Percentiles rank a stretch among this genome's conserved stretches.
phyloP scores from a whole-genome alignment of 2,797 vertebrate genomes.

The Tenualosa thibaudeaui region DNA sequence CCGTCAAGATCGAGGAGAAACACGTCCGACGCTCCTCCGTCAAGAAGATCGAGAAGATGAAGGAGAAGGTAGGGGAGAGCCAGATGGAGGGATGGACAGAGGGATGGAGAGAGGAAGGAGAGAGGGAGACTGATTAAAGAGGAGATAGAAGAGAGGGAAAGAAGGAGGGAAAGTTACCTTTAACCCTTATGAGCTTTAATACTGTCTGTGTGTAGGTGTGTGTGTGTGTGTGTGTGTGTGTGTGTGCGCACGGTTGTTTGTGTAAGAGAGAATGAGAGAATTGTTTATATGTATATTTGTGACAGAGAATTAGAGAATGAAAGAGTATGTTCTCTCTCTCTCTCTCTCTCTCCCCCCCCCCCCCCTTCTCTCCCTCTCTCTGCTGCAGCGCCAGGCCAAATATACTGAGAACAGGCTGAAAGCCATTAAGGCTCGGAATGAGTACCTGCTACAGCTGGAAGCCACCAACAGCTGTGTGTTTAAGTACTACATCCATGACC shows the following conservation, averaged over 20 bases:
- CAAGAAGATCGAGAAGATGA: conserved; percentile 99
- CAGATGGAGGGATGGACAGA: too few relatives aligned
- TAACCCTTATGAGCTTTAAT: too few relatives aligned
- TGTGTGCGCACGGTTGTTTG: too few relatives aligned
- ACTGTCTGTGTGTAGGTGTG: too few relatives aligned
- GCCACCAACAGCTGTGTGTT: conserved; percentile 96
- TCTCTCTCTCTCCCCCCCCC: conserved; percentile 11
- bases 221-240: too few relatives aligned
- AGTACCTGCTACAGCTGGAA: conserved; percentile 94
- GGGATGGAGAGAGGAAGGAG: too few relatives aligned
- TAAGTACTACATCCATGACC: conserved; percentile 99
- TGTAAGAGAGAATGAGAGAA: not conserved
- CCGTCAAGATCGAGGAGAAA: conserved; percentile 88
- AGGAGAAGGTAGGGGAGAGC: conserved; percentile 69
- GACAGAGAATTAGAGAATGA: not conserved
- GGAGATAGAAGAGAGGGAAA: not conserved
- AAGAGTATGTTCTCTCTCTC: not conserved
- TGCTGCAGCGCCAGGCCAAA: conserved; percentile 90
- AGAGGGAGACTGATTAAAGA: not conserved
- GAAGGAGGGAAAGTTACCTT: not conserved
- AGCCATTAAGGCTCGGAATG: conserved; percentile 95
- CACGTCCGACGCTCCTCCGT: conserved; percentile 93
- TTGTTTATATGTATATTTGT: too few relatives aligned
- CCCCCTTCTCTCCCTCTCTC: conserved; percentile 35
- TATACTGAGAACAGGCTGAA: conserved; percentile 98